These are phyloP conservation scores for Thelaira solivaga DNA, from an alignment of 2,888 invertebrate species.

Conservation along the genomic window DNA sequence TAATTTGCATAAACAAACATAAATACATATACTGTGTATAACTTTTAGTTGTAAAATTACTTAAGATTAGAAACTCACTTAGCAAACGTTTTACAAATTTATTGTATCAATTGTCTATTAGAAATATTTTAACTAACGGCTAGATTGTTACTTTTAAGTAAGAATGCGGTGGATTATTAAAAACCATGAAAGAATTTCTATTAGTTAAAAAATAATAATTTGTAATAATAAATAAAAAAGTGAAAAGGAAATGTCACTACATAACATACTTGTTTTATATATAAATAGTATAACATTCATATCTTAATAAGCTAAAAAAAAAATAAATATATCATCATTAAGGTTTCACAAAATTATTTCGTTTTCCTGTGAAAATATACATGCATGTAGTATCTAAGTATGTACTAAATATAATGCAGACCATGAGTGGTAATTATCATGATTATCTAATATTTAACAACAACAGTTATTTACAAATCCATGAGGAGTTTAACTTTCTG, in stretches of 20 bases:
- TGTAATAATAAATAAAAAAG: conserved; percentile 36
- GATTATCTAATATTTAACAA: not conserved
- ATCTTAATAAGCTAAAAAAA: conserved; percentile 32
- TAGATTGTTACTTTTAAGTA: not conserved
- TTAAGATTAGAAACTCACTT: conserved; percentile 33
- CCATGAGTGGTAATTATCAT: not conserved
- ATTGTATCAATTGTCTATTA: not conserved
- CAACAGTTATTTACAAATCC: conserved; percentile 45
- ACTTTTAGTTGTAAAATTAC: conserved; percentile 34
- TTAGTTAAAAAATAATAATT: conserved; percentile 29
- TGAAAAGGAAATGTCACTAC: conserved; percentile 13
- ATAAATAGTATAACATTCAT: conserved; percentile 11
- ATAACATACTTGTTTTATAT: conserved; percentile 6
- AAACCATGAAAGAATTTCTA: conserved; percentile 22
- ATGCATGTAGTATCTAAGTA: too few relatives aligned
- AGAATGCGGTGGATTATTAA: conserved; percentile 34
- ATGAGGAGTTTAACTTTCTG: conserved; percentile 23
- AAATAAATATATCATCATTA: too few relatives aligned
- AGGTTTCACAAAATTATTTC: too few relatives aligned
- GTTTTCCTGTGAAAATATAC: too few relatives aligned
- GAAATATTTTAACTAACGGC: not conserved
- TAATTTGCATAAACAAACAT: conserved; percentile 32
- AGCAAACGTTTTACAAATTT: conserved; percentile 49
- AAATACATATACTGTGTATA: conserved; percentile 25
- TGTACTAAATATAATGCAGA: not conserved